Percentiles rank a stretch among this genome's conserved stretches.
phyloP scores from a whole-genome alignment of 2,888 invertebrate species.

The Leucophenga maculata region DNA sequence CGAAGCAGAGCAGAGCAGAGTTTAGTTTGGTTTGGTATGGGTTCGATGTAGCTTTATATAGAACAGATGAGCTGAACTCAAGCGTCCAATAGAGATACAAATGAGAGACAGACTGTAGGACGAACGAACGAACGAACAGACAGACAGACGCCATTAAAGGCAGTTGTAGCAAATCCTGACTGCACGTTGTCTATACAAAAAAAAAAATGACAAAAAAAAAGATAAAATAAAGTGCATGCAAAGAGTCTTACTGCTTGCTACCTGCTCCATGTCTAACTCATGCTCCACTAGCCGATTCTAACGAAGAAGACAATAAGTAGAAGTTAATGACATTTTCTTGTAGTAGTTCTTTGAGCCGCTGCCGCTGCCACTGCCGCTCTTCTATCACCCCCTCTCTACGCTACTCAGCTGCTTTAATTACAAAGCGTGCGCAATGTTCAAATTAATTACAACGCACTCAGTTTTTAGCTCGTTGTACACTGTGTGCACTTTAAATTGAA shows the following conservation, averaged over 20 bases:
- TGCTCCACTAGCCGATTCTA: neutral
- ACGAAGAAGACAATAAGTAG: slow-evolving; percentile 59
- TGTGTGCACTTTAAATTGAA: slow-evolving; percentile 40
- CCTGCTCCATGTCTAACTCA: neutral
- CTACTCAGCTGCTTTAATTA: slow-evolving; percentile 43
- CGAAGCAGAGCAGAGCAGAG: neutral
- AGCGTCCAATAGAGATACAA: neutral
- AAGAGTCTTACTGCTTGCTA: neutral
- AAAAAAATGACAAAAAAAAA: too few species aligned
- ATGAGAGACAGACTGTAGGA: slow-evolving; percentile 6
- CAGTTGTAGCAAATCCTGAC: slow-evolving; percentile 51
- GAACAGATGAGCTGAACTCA: slow-evolving; percentile 26
- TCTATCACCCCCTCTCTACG: too few species aligned
- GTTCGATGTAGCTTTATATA: too few species aligned
- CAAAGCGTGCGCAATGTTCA: slow-evolving; percentile 42
- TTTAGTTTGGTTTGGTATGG: slow-evolving; percentile 4
- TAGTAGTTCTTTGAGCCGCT: slow-evolving; percentile 40
- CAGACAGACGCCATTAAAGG: slow-evolving; percentile 48
- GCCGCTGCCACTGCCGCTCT: slow-evolving; percentile 22
- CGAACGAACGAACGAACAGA: neutral
- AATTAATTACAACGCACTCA: slow-evolving; percentile 50
- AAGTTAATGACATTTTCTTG: slow-evolving; percentile 65
- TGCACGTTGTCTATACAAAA: neutral
- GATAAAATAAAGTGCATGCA: slow-evolving; percentile 1
- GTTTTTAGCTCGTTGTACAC: slow-evolving; percentile 17